Evolutionary conservation across 2,113 vertebrate species (phyloP), one percentile per base, ranked within the genome.

Genomic region (Camelus dromedarius): DNA sequence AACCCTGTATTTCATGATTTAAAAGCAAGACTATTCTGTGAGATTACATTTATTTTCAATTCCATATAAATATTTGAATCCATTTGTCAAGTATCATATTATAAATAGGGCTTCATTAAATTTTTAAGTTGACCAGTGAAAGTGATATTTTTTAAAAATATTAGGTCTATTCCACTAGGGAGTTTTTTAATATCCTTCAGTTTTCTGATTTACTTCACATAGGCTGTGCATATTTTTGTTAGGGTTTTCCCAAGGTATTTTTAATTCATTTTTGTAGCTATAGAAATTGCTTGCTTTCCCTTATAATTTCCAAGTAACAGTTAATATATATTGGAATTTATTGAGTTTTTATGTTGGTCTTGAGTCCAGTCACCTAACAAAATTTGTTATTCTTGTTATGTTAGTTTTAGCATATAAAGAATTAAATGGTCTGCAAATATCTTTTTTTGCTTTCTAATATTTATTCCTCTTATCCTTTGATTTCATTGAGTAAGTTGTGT

Each of bases 221-320:
- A 50, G 26, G 8, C 20, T 81, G 9, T 30, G 12, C 16, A n/a
- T 86, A 22, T 58, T 87, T 91, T 80, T 92, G 18, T 72, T 85
- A 81, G 32, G 6, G 58, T 75, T 91, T 91, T 69, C 52, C 79
- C n/a, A 38, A 38, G 10, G 6, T 67, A 80, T 46, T 93, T 96
- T 95, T 28, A 88, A 85, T 87, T 96, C 18, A 85, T n/a, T 89
- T 95, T 76, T 60, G 24, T 20, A 70, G 28, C 67, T 67, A 76
- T 64, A 26, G 9, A n/a, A 72, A 58, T 22, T 30, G 8, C 5
- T 14, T 72, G n/a, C 3, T 77, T 95, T 91, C 13, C 19, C 28
- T 88, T 48, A 10, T 67, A 73, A 62, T 79, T 83, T 88, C 35
- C 20, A 70, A 93, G 11, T 38, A 80, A 89, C 30, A 69, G 2